Evolutionary conservation across 2,113 vertebrate species (phyloP).

Genomic region (Centrocercus urophasianus): DNA sequence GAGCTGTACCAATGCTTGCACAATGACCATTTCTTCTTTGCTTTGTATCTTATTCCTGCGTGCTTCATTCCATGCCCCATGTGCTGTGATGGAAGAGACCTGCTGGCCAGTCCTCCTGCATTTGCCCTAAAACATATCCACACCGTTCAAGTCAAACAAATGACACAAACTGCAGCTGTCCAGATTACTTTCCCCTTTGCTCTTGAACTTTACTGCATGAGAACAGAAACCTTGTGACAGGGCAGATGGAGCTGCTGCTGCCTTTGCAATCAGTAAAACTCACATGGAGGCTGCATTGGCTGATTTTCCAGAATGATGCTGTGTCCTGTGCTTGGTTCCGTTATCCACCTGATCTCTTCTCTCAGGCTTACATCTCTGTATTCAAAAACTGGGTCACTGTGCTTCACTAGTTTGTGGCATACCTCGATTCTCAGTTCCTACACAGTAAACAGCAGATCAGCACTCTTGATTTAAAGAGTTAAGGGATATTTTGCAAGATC

Average conservation of each 20-base stretch:
- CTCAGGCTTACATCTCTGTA: background rate
- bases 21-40: background rate
- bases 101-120: background rate
- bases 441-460: background rate
- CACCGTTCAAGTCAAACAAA: background rate
- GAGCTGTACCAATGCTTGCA: background rate
- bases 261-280: background rate
- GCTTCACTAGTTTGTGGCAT: background rate
- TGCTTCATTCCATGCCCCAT: background rate
- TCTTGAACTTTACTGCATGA: background rate
- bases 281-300: fast-evolving
- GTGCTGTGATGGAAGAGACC: background rate
- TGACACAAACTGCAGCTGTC: background rate
- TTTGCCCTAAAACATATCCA: background rate
- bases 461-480: background rate
- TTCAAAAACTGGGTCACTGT: background rate
- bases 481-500: background rate
- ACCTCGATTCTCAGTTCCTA: background rate
- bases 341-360: background rate
- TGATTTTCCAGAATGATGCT: background rate
- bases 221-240: background rate
- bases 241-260: background rate
- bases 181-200: background rate
- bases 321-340: background rate
- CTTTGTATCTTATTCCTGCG: background rate